Evolutionary conservation across 2,888 invertebrate species (phyloP).

Genomic region (Sinhomidia bicolor): DNA sequence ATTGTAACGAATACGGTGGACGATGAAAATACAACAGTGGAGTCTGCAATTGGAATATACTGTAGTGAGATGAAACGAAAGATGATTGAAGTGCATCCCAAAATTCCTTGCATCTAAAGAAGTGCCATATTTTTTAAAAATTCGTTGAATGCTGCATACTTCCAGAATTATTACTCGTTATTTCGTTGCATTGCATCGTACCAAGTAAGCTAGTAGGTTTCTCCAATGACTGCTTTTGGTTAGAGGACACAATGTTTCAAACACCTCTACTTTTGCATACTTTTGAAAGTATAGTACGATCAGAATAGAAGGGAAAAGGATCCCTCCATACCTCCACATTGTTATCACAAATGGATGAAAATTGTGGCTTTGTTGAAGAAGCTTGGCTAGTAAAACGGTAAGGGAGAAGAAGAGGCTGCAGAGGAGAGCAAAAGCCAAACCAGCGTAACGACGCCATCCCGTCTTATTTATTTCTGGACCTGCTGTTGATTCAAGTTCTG

Average conservation of each 20-base stretch:
- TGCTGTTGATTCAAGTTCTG: neutral
- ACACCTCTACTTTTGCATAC: slow-evolving; percentile 32
- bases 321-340: slow-evolving; percentile 60
- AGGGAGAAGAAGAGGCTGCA: slow-evolving; percentile 58
- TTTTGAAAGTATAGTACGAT: slow-evolving; percentile 48
- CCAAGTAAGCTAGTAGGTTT: slow-evolving; percentile 67
- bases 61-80: slow-evolving; percentile 73
- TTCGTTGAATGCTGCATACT: neutral
- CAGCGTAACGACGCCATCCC: slow-evolving; percentile 55
- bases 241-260: slow-evolving; percentile 63
- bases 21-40: slow-evolving; percentile 50
- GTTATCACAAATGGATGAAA: slow-evolving; percentile 54
- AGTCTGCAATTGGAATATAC: slow-evolving; percentile 75
- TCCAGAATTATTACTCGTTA: neutral
- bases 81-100: slow-evolving; percentile 69
- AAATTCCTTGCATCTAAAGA: slow-evolving; percentile 70
- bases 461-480: neutral
- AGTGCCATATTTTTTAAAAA: neutral
- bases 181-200: neutral
- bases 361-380: slow-evolving; percentile 39
- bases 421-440: slow-evolving; percentile 40
- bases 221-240: slow-evolving; percentile 41
- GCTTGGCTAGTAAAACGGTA: slow-evolving; percentile 40
- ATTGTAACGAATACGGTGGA: slow-evolving; percentile 69
- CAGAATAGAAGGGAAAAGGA: slow-evolving; percentile 50